Percentiles rank a stretch among this genome's conserved stretches.
Conservation (phyloP, 2,113 vertebrate species). For the Saccopteryx bilineata region DNA sequence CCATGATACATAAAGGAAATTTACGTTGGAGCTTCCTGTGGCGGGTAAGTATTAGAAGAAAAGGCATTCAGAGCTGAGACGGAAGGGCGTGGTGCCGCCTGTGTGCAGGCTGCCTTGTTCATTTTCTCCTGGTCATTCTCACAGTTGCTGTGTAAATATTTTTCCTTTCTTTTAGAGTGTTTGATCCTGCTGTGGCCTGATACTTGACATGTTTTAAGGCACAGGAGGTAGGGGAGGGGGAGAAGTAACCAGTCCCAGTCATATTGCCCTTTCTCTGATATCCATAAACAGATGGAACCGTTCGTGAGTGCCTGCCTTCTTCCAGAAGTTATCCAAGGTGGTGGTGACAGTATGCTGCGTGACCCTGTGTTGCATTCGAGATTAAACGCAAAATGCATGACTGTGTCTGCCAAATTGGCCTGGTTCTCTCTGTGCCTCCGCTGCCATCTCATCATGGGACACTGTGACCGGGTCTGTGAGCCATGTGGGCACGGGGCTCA, state of each 20-base stretch:
- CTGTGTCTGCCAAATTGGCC: fast-evolving
- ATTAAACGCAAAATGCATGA: fast-evolving
- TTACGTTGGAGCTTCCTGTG: conserved; percentile 62
- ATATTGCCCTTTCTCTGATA: not conserved
- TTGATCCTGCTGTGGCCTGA: not conserved
- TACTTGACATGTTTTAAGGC: not conserved
- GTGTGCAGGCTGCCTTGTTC: fast-evolving
- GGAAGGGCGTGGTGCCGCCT: not conserved
- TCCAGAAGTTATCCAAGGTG: not conserved
- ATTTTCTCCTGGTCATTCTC: not conserved
- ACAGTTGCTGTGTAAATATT: not conserved
- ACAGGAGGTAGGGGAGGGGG: not conserved
- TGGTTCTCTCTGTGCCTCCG: fast-evolving
- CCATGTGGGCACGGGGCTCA: fast-evolving
- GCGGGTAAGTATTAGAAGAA: conserved; percentile 73
- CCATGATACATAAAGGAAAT: conserved; percentile 81
- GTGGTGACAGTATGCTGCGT: not conserved
- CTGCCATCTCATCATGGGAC: fast-evolving
- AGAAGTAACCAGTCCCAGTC: not conserved
- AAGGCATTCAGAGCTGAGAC: conserved; percentile 44
- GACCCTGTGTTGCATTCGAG: fast-evolving
- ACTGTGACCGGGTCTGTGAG: fast-evolving
- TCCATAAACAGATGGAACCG: not conserved
- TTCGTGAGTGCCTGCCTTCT: not conserved
- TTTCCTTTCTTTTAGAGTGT: not conserved